Conservation (phyloP, 2,113 vertebrate genomes). For the Istiophorus platypterus region DNA sequence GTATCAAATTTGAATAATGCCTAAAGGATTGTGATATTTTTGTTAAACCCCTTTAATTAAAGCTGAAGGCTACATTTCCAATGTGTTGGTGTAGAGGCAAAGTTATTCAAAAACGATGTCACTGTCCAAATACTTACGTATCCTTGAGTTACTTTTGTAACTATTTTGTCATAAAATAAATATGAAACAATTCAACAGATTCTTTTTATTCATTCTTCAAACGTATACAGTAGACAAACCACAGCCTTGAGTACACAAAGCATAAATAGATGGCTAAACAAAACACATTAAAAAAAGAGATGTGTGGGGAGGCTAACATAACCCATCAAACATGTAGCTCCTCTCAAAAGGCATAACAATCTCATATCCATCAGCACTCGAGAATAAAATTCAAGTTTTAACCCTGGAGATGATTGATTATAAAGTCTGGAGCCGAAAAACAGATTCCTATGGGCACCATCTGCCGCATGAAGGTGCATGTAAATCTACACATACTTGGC, state of each 20-base stretch:
- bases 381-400: slow-evolving; percentile 10
- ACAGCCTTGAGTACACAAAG: slow-evolving; percentile 6
- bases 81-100: too few species aligned
- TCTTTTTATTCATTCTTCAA: slow-evolving; percentile 58
- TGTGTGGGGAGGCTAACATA: slow-evolving; percentile 37
- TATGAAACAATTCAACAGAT: neutral
- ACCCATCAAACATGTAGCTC: slow-evolving; percentile 32
- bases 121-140: too few species aligned
- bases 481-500: neutral
- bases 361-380: slow-evolving; percentile 17
- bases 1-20: too few species aligned
- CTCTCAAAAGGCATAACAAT: slow-evolving; percentile 43
- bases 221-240: slow-evolving; percentile 45
- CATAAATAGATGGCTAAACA: slow-evolving; percentile 30
- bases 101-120: too few species aligned
- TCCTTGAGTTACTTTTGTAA: too few species aligned
- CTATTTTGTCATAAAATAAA: neutral
- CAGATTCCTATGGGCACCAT: slow-evolving; percentile 5
- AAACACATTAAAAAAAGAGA: slow-evolving; percentile 36
- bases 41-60: too few species aligned
- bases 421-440: slow-evolving; percentile 1
- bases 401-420: slow-evolving; percentile 14
- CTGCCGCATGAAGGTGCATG: slow-evolving; percentile 2
- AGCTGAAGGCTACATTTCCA: too few species aligned
- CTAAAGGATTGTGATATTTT: too few species aligned